phyloP scores from a whole-genome alignment of 1,140 invertebrate genomes.

The Yoshiicerus persimilis region DNA sequence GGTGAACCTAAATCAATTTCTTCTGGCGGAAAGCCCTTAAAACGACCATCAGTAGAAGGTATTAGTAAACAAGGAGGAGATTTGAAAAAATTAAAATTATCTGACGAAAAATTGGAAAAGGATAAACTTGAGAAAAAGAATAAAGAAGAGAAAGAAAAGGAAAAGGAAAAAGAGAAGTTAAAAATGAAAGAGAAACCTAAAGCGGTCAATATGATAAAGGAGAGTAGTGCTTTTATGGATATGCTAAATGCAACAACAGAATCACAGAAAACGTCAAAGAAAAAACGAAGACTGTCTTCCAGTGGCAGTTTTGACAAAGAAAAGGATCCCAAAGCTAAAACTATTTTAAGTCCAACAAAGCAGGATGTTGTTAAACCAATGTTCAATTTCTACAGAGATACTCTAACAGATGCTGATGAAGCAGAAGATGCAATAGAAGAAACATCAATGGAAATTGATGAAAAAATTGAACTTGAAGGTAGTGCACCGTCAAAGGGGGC shows the following conservation, averaged over 20 bases:
- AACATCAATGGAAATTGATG: slow-evolving; percentile 35
- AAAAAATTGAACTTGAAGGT: slow-evolving; percentile 48
- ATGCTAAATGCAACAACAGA: slow-evolving; percentile 70
- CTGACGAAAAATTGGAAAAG: slow-evolving; percentile 37
- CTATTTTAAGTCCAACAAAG: slow-evolving; percentile 49
- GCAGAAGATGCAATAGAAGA: slow-evolving; percentile 29
- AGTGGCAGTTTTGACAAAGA: slow-evolving; percentile 57
- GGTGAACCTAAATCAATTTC: background rate
- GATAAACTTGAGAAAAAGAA: slow-evolving; percentile 44
- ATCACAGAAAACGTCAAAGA: slow-evolving; percentile 60
- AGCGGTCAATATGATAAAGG: slow-evolving; percentile 62
- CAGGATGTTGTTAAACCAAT: slow-evolving; percentile 25
- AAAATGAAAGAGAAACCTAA: slow-evolving; percentile 42
- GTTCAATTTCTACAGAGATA: slow-evolving; percentile 86
- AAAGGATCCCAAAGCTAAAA: slow-evolving; percentile 30
- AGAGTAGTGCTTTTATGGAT: slow-evolving; percentile 86
- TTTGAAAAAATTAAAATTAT: slow-evolving; percentile 33
- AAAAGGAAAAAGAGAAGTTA: slow-evolving; percentile 54
- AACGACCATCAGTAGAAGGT: slow-evolving; percentile 30
- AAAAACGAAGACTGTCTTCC: slow-evolving; percentile 69
- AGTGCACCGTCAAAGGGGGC: background rate
- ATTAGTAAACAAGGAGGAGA: slow-evolving; percentile 46
- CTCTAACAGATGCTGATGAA: slow-evolving; percentile 58
- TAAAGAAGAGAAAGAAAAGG: slow-evolving; percentile 48
- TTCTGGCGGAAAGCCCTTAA: background rate